A percentile compares a stretch with the other conserved stretches of the same genome.
These are phyloP conservation scores for Montipora foliosa DNA, from an alignment of 64 coral and sea anemone genomes.

Conservation along the genomic window DNA sequence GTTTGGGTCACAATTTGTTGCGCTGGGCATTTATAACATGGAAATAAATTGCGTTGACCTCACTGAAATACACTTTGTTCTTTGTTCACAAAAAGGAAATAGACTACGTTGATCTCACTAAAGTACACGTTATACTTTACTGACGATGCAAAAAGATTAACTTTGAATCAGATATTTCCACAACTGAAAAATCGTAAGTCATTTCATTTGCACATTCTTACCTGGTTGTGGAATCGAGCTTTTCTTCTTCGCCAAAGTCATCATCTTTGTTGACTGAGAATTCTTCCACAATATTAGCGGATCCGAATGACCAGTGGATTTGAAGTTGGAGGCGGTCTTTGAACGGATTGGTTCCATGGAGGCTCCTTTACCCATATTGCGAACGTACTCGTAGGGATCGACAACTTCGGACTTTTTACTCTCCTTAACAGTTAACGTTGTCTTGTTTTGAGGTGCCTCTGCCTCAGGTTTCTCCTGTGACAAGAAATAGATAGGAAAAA, in stretches of 20 bases:
- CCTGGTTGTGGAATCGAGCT: constrained; percentile 82
- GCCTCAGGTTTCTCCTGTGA: constrained; percentile 11
- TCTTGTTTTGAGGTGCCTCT: constrained; percentile 16
- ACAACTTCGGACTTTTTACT: constrained; percentile 78
- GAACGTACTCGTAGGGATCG: constrained; percentile 92
- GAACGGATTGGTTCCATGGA: constrained; percentile 88
- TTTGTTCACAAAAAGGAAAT: no score
- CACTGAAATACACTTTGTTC: no score
- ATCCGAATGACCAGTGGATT: constrained; percentile 64
- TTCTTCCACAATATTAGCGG: constrained; percentile 88
- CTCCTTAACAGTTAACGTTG: constrained; percentile 1
- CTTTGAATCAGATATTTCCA: no score
- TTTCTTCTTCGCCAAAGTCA: constrained; percentile 82
- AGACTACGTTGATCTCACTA: no score
- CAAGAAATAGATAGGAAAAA: background rate
- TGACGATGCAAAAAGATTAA: no score
- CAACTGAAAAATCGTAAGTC: no score
- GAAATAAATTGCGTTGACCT: no score
- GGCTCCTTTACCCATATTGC: constrained; percentile 82
- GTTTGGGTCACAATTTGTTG: no score
- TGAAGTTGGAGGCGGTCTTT: constrained; percentile 69
- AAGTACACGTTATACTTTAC: no score
- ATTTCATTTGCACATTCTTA: constrained; percentile 1
- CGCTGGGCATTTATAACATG: no score
- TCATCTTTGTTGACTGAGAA: constrained; percentile 65